Percentiles rank a stretch among this genome's conserved stretches.
Conservation (phyloP, 2,797 vertebrate species). For the Sphenodon punctatus region DNA sequence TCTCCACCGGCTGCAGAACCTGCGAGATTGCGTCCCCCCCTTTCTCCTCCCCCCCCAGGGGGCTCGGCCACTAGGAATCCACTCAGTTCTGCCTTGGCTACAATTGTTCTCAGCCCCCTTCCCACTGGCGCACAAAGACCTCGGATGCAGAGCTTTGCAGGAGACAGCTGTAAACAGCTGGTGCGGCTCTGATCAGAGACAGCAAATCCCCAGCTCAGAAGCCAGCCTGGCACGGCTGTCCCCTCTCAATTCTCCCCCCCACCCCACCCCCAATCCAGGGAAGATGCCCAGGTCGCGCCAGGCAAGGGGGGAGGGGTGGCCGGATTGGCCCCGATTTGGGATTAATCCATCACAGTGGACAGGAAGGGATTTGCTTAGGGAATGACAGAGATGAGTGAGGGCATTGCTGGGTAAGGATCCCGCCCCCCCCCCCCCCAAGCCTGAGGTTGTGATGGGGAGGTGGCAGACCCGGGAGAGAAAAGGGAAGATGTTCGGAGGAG, state of each 20-base stretch:
- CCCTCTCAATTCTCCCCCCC: not conserved
- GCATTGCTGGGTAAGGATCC: no score
- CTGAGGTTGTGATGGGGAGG: no score
- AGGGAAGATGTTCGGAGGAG: no score
- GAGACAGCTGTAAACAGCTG: not conserved
- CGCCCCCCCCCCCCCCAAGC: no score
- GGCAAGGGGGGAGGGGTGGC: not conserved
- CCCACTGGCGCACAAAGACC: no score
- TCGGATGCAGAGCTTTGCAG: not conserved
- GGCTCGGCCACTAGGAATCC: not conserved
- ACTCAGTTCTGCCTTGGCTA: not conserved
- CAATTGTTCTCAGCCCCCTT: not conserved
- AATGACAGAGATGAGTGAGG: no score
- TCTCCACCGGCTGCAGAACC: not conserved
- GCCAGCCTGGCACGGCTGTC: not conserved
- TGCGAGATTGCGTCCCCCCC: not conserved
- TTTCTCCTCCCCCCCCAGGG: no score
- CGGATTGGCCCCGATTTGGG: no score
- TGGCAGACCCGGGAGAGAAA: no score
- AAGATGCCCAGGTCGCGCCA: no score
- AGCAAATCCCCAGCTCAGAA: not conserved
- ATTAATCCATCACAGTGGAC: not conserved
- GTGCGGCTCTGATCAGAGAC: not conserved
- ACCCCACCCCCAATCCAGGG: not conserved
- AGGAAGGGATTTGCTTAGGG: not conserved